These are phyloP conservation scores for Tetragonula clypearis DNA, from an alignment of 1,140 invertebrate genomes.

Conservation along the genomic window DNA sequence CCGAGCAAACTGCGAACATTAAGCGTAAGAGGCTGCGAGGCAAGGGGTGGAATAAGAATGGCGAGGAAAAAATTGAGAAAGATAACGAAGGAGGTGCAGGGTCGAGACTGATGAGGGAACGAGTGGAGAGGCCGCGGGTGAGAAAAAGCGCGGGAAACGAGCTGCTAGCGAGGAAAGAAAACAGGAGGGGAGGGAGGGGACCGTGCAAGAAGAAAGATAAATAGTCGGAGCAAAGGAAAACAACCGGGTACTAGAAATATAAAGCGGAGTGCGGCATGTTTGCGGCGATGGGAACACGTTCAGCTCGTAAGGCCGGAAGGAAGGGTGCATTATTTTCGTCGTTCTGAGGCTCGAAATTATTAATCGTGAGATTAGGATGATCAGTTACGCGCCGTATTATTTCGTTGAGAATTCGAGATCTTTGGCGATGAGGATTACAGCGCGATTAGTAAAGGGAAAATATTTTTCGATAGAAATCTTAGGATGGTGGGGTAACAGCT, in stretches of 20 bases:
- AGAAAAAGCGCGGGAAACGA: constrained; percentile 19
- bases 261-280: constrained; percentile 7
- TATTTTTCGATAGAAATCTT: neutral
- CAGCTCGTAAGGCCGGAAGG: neutral
- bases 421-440: neutral
- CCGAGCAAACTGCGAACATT: constrained; percentile 41
- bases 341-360: neutral
- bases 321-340: constrained; percentile 13
- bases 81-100: constrained; percentile 7
- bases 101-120: constrained; percentile 37
- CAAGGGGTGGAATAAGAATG: neutral
- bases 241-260: constrained; percentile 7
- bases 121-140: neutral
- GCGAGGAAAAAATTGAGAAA: constrained; percentile 25
- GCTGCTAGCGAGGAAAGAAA: constrained; percentile 40
- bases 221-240: constrained; percentile 31
- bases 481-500: neutral
- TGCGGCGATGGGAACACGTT: constrained; percentile 2
- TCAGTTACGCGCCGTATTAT: neutral
- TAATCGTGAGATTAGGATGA: neutral
- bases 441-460: neutral
- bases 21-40: neutral
- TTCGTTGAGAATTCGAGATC: neutral
- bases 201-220: constrained; percentile 40
- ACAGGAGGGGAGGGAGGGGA: neutral